These are phyloP conservation scores for Cosmorhoe ocellata DNA, from an alignment of 2,888 invertebrate species.

Conservation along the genomic window DNA sequence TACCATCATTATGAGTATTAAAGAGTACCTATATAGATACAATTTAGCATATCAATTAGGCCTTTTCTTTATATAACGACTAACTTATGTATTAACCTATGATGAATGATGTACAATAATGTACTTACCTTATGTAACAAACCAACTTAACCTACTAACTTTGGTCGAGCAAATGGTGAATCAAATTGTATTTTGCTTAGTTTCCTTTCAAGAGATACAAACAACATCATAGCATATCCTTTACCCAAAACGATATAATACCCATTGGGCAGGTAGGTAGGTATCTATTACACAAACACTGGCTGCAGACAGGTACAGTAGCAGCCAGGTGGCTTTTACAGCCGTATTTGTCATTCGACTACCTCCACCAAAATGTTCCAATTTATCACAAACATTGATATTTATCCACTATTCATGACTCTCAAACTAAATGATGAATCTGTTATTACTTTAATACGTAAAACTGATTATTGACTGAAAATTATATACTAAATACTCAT, in stretches of 20 bases:
- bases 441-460: background rate
- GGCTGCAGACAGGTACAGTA: conserved; percentile 59
- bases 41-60: no score
- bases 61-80: no score
- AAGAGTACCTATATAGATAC: no score
- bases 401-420: conserved; percentile 52
- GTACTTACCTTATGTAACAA: no score
- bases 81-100: no score
- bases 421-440: conserved; percentile 18
- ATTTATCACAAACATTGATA: conserved; percentile 65
- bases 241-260: conserved; percentile 36
- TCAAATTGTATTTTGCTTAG: conserved; percentile 6
- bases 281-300: conserved; percentile 46
- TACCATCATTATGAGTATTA: no score
- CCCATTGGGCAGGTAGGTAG: conserved; percentile 37
- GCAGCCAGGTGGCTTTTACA: conserved; percentile 70
- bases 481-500: background rate
- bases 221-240: conserved; percentile 23
- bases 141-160: no score
- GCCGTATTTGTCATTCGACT: conserved; percentile 70
- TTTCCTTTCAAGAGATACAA: conserved; percentile 5
- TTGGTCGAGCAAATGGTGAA: background rate
- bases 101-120: no score
- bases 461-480: background rate
- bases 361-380: conserved; percentile 59